Base-by-base conservation (phyloP, 2,113 vertebrate species). In the Hassar affinis region DNA sequence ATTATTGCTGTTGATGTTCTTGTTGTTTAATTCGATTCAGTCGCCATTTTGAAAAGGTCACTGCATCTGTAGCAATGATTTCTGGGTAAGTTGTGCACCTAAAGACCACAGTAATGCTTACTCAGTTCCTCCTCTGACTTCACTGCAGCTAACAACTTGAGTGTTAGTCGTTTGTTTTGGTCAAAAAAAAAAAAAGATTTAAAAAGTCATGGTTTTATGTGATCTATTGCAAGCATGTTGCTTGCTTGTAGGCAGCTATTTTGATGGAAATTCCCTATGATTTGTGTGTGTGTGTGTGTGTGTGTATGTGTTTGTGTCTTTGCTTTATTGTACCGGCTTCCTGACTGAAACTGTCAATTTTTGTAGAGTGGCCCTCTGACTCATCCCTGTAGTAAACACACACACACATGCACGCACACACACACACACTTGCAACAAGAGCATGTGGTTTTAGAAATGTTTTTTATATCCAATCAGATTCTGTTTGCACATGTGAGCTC, bases 261-360 rank as follows among this genome's bases (percentile, higher is more conserved):
- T 78, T 66, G 33, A 45, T 78, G 82, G 82, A 83, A 83, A 83
- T 78, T 83, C 74, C 82, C 82, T 66, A 7, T 25, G 20, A n/a
- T 61, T 35, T 57, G 20, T 59, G 35, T 64, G 49, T 81, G 79
- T 71, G 64, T 52, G 59, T 56, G 47, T 66, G 42, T 64, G 71
- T 83, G 71, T 52, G 54, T 77, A 6, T 83, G 72, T 42, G 57
- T 66, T 61, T 47, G 35, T 47, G 82, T 78, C 35, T 47, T 15
- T 42, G 52, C 25, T 57, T 78, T 78, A 68, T 66, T 66, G 12
- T 69, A 69, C 51, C 22, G 22, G 35, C 75, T 84, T 84, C 82
- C 82, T 84, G 75, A 78, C 51, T 69, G 82, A 84, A 84, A 84
- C 82, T 84, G 61, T 71, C 75, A 45, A 69, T 69, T 84, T 84